Evolutionary conservation across 2,888 invertebrate genomes (phyloP).

Genomic region (Philereme transversata): DNA sequence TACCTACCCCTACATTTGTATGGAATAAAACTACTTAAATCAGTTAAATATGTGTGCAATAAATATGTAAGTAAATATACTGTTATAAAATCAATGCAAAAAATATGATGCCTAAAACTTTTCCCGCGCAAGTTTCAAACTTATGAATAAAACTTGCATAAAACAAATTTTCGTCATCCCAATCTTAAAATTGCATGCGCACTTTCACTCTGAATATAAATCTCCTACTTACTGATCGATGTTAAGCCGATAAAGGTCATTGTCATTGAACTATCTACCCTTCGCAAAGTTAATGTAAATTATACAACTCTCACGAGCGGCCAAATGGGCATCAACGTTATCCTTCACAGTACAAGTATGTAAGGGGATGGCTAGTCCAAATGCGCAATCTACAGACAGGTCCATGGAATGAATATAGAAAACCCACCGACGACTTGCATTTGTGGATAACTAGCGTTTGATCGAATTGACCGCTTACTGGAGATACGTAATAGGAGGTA

Average conservation of each 20-base stretch:
- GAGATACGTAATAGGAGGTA: not conserved
- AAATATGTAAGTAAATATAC: not conserved
- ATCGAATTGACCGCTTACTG: conserved; percentile 1
- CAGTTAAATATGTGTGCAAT: too few relatives aligned
- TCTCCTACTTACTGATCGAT: conserved; percentile 64
- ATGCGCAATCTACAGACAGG: not conserved
- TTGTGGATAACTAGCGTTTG: conserved; percentile 3
- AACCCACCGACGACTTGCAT: not conserved
- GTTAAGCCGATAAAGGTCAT: conserved; percentile 70
- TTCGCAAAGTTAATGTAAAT: conserved; percentile 72
- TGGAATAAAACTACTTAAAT: too few relatives aligned
- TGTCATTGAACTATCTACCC: conserved; percentile 72
- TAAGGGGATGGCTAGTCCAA: conserved; percentile 11
- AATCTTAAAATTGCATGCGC: conserved; percentile 32
- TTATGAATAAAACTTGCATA: conserved; percentile 28
- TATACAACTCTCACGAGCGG: conserved; percentile 72
- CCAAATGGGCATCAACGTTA: conserved; percentile 77
- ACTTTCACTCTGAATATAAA: conserved; percentile 66
- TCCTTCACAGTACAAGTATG: conserved; percentile 43
- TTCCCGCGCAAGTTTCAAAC: conserved; percentile 11
- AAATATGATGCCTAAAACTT: conserved; percentile 12
- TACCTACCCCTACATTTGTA: too few relatives aligned
- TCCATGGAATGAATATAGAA: not conserved
- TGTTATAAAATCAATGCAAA: conserved; percentile 8
- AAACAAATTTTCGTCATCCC: conserved; percentile 29